These are phyloP conservation scores for Pasiphila rectangulata DNA, from an alignment of 2,888 invertebrate genomes.

Conservation along the genomic window DNA sequence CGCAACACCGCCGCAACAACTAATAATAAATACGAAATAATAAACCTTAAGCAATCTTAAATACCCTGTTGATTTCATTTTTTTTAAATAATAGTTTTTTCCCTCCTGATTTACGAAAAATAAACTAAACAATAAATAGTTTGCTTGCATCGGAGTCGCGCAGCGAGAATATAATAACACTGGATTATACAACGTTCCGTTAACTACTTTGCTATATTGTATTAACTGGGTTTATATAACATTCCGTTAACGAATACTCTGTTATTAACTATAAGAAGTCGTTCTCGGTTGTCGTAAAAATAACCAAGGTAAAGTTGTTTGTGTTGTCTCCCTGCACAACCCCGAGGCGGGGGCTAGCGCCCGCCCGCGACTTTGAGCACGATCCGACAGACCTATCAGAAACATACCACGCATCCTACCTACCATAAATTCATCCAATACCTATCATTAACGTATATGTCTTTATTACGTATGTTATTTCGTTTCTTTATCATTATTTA, in stretches of 20 bases:
- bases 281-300: neutral
- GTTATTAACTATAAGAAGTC: too few relatives aligned
- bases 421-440: conserved; percentile 73
- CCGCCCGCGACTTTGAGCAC: conserved; percentile 32
- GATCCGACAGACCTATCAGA: conserved; percentile 25
- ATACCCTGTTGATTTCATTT: conserved; percentile 80
- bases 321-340: neutral
- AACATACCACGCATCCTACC: conserved; percentile 34
- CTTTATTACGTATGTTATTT: conserved; percentile 81
- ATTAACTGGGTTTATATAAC: too few relatives aligned
- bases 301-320: neutral
- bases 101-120: conserved; percentile 53
- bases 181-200: too few relatives aligned
- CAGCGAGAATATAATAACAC: conserved; percentile 6
- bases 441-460: conserved; percentile 80
- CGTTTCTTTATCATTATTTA: conserved; percentile 57
- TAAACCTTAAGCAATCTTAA: conserved; percentile 78
- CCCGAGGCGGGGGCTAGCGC: conserved; percentile 2
- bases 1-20: conserved; percentile 48
- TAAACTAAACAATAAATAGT: conserved; percentile 27
- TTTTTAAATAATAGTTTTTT: conserved; percentile 52
- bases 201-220: too few relatives aligned
- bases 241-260: too few relatives aligned
- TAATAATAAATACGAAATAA: conserved; percentile 76
- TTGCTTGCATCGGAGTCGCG: conserved; percentile 22